Base-by-base conservation (phyloP, 2,113 vertebrate species). In the Cercocebus atys region DNA sequence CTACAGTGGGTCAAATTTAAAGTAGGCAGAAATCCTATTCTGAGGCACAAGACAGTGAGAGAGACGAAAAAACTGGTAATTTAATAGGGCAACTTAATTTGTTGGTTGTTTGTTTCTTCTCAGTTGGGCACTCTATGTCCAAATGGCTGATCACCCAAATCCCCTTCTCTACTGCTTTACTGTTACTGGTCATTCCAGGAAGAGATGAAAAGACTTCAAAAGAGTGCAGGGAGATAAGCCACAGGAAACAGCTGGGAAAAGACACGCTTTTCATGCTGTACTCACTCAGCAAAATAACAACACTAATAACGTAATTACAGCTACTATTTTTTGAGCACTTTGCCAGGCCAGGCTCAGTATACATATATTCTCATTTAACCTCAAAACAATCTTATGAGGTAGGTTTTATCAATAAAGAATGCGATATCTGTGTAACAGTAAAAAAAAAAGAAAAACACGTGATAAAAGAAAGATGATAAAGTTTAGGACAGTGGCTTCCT, bases 221-320 rank as follows among this genome's bases (percentile, higher is more conserved):
- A 64, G 30, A 80, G 27, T n/a, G 14, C 22, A 59, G 61, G 38
- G 61, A 90, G 40, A 93, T 23, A 97, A 96, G 87, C 70, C 47
- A 94, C 79, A 96, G 32, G 22, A 75, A 95, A 94, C 11, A 91
- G 38, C 12, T 87, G 50, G 83, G 50, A 95, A 93, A 92, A 93
- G 61, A 40, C 10, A 84, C 40, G 20, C 25, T 96, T 91, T 95
- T 90, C 30, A 73, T 90, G 57, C 30, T 82, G 38, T 90, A 61
- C 32, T 76, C 17, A 64, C 27, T 93, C 50, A 84, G 55, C 61
- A 90, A 97, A 94, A 79, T 45, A 94, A 78, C n/a, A 68, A 64
- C 27, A 89, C 50, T 81, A 86, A 68, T 80, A 80, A 86, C 45
- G 88, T 25, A 94, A 94, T 76, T 82, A 90, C 16, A 94, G 38